These are phyloP conservation scores for Meleagris gallopavo DNA, from an alignment of 2,113 vertebrate genomes.

Conservation along the genomic window DNA sequence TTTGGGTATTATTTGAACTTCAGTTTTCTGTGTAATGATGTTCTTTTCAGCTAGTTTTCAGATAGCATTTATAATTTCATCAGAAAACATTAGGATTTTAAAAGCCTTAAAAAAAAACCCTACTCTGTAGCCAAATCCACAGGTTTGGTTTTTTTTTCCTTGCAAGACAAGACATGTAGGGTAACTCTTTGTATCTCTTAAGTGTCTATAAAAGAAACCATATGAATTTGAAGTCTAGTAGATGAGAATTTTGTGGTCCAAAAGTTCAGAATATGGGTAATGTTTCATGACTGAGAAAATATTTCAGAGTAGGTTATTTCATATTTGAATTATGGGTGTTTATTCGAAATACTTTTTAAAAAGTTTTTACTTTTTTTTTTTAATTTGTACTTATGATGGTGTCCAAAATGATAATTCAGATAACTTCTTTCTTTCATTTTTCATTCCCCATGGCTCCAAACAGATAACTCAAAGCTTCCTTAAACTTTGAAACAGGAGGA, in stretches of 20 bases:
- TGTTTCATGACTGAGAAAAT: background rate
- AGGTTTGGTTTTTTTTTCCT: background rate
- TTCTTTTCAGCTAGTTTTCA: background rate
- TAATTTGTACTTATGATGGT: rapidly evolving
- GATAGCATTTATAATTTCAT: background rate
- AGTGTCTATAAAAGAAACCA: background rate
- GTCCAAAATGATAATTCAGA: background rate
- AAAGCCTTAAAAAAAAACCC: background rate
- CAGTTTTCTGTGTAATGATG: background rate
- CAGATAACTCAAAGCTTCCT: background rate
- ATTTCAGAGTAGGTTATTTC: background rate
- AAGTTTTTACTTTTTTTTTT: background rate
- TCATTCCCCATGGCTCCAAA: background rate
- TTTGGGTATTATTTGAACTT: background rate
- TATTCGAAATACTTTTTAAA: background rate
- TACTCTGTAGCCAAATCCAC: background rate
- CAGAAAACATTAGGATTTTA: background rate
- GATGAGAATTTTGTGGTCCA: background rate
- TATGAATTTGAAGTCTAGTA: background rate
- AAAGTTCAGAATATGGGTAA: background rate
- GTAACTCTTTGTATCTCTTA: background rate
- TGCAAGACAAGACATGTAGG: background rate
- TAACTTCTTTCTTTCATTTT: background rate
- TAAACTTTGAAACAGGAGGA: background rate
- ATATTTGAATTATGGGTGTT: background rate